A percentile compares a stretch with the other conserved stretches of the same genome.
Conservation (phyloP, 2,888 invertebrate genomes). For the Thecophora atra region DNA sequence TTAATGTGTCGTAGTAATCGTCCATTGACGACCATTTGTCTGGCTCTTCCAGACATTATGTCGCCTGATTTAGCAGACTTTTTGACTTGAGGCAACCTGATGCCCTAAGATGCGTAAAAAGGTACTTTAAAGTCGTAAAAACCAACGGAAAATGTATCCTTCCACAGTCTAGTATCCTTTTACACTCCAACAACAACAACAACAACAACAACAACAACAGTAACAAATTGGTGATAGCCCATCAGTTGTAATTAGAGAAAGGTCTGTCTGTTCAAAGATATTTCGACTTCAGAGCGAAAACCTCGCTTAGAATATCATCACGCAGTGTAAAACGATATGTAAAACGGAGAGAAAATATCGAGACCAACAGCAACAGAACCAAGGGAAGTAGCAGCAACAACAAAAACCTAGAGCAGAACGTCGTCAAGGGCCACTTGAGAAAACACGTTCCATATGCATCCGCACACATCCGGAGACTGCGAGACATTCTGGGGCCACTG, state of each 20-base stretch:
- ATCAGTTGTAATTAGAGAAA: constrained; percentile 50
- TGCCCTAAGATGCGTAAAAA: constrained; percentile 49
- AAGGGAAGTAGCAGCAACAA: background rate
- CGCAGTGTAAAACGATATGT: constrained; percentile 52
- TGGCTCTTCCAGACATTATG: constrained; percentile 44
- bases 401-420: constrained; percentile 31
- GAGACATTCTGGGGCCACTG: constrained; percentile 12
- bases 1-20: constrained; percentile 23
- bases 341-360: constrained; percentile 55
- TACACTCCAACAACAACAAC: background rate
- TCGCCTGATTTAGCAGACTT: constrained; percentile 23
- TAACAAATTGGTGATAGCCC: constrained; percentile 45
- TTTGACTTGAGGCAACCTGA: constrained; percentile 35
- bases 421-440: constrained; percentile 44
- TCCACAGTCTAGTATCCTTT: constrained; percentile 1
- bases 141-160: constrained; percentile 17
- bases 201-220: background rate
- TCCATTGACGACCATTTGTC: constrained; percentile 55
- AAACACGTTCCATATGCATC: constrained; percentile 42
- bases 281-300: background rate
- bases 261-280: constrained; percentile 26
- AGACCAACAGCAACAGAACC: constrained; percentile 17
- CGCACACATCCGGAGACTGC: constrained; percentile 26
- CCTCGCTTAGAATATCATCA: constrained; percentile 29
- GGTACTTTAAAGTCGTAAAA: constrained; percentile 14